Base-by-base conservation (phyloP, 1,140 invertebrate genomes). In the Cyclargus thomasi region DNA sequence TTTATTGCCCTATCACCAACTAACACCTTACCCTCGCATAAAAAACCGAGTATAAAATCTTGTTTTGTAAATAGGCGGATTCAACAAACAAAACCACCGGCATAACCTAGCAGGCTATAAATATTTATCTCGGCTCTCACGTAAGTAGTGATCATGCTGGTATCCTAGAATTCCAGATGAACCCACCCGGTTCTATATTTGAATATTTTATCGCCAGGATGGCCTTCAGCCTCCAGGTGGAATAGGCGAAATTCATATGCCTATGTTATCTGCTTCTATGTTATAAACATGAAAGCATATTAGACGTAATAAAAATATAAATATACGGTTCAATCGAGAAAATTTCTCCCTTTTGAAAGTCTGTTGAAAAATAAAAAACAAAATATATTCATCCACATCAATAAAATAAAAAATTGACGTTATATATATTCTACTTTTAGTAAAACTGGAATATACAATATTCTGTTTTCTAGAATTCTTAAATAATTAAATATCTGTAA, bases 111-210 rank as follows among this genome's bases (percentile, higher is more conserved):
- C 39, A 47, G 8, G 39, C 14, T 16, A 47, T 47, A 47, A 47
- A 47, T 47, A 47, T 47, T 47, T 47, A 47, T 47, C 39, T 47
- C 39, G 39, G 39, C 14, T 47, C 39, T 11, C 39, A 16, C 39
- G 11, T 16, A 47, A 47, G 39, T 47, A 47, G 11, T 47, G 39
- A 47, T 47, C 39, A 47, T 47, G 39, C 39, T 8, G 39, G 11
- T 47, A 47, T 47, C 39, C 39, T 47, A 47, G 39, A 47, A 47
- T 47, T 47, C 39, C 39, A 47, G 11, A 47, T 47, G 39, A 47
- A 47, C 11, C 39, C 39, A 0, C 10, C 39, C 39, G 39, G 39
- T 16, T 47, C 39, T 47, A 11, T 47, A 47, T 47, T 47, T 47
- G 39, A 47, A 47, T 47, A 47, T 47, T 47, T 47, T 47, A 47